Percentiles rank a stretch among this genome's conserved stretches.
Evolutionary conservation across 2,797 vertebrate species (phyloP).

Genomic region (Pseudomugil gertrudae): DNA sequence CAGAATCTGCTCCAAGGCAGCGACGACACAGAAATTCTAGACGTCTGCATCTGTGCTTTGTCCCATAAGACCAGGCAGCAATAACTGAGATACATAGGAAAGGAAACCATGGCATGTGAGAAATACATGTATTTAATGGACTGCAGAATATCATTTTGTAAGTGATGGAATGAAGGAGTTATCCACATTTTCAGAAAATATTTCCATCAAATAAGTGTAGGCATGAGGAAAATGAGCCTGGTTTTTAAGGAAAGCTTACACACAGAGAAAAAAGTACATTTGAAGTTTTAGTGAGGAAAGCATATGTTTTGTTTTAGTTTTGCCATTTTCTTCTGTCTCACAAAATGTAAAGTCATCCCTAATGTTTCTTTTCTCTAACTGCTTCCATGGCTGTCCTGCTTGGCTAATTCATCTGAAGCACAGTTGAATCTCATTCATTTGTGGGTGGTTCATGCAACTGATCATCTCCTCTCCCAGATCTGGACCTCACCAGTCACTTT

Average conservation of each 20-base stretch:
- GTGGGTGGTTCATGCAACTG: constrained; percentile 76
- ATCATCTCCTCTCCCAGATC: constrained; percentile 72
- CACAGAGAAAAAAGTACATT: constrained; percentile 52
- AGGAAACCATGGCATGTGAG: constrained; percentile 18
- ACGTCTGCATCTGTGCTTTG: constrained; percentile 48
- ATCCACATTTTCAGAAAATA: constrained; percentile 23
- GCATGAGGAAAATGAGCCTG: constrained; percentile 26
- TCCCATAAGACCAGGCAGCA: constrained; percentile 24
- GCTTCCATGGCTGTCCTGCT: constrained; percentile 47
- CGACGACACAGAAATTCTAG: constrained; percentile 50
- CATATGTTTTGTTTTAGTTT: constrained; percentile 47
- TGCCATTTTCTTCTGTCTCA: constrained; percentile 10
- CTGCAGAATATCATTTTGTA: constrained; percentile 49
- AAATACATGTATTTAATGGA: constrained; percentile 48
- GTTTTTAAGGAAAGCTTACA: constrained; percentile 39
- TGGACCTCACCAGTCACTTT: constrained; percentile 76
- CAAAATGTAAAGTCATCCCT: constrained; percentile 2
- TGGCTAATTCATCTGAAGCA: constrained; percentile 55
- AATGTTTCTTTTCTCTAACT: constrained; percentile 26
- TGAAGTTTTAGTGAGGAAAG: no score
- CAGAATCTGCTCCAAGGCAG: constrained; percentile 64
- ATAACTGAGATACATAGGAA: constrained; percentile 26
- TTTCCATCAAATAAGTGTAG: constrained; percentile 45
- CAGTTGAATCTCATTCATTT: constrained; percentile 79
- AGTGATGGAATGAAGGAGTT: constrained; percentile 42